phyloP scores from a whole-genome alignment of 1,140 invertebrate species.

The Cecropterus lyciades region DNA sequence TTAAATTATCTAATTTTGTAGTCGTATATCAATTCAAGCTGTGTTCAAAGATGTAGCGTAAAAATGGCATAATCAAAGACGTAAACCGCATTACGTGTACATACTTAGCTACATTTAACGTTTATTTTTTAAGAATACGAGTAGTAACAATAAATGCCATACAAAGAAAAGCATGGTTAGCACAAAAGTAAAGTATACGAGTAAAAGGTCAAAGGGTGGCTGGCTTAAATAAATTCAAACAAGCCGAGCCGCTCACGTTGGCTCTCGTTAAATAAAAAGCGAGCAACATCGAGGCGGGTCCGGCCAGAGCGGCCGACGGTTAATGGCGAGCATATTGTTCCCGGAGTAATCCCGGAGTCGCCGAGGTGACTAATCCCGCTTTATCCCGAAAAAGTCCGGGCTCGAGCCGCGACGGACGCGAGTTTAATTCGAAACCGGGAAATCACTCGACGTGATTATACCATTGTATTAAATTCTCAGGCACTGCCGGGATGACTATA shows the following conservation, averaged over 20 bases:
- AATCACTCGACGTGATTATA: slow-evolving; percentile 46
- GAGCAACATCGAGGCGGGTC: background rate
- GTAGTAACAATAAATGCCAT: no score
- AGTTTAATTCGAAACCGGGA: slow-evolving; percentile 49
- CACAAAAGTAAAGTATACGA: no score
- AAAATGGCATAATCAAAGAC: no score
- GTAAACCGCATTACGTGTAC: no score
- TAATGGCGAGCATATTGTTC: slow-evolving; percentile 61
- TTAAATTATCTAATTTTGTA: no score
- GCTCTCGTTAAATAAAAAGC: slow-evolving; percentile 26
- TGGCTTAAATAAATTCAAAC: slow-evolving; percentile 18
- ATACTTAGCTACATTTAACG: no score
- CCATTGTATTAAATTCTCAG: slow-evolving; percentile 42
- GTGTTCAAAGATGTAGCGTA: no score
- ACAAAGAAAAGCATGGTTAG: no score
- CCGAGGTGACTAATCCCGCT: slow-evolving; percentile 58
- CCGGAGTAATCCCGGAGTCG: slow-evolving; percentile 52
- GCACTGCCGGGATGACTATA: slow-evolving; percentile 17
- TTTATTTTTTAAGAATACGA: no score
- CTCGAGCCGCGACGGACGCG: slow-evolving; percentile 40
- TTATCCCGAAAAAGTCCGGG: slow-evolving; percentile 53
- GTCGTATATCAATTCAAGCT: no score
- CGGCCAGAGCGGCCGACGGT: slow-evolving; percentile 35
- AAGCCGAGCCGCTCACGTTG: slow-evolving; percentile 2
- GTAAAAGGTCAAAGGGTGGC: slow-evolving; percentile 10